phyloP scores from a whole-genome alignment of 2,888 invertebrate genomes.

The Hirtodrosophila duncani region DNA sequence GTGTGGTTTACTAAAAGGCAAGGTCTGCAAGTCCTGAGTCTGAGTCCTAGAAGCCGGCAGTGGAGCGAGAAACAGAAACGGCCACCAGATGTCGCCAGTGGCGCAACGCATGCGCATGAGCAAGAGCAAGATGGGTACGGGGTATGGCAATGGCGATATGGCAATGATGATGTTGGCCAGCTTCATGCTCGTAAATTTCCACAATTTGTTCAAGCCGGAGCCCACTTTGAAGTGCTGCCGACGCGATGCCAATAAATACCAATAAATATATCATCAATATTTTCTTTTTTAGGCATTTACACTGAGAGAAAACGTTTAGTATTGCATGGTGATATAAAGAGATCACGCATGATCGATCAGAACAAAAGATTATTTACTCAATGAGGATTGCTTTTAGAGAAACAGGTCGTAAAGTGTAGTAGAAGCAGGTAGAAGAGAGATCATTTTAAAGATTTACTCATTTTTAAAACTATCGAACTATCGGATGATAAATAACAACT shows the following conservation, averaged over 20 bases:
- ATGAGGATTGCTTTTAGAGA: too few species aligned
- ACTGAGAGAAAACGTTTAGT: conserved; percentile 11
- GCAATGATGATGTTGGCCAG: conserved; percentile 4
- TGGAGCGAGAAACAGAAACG: conserved; percentile 12
- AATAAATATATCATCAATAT: conserved; percentile 62
- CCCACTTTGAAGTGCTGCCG: conserved; percentile 51
- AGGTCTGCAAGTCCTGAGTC: conserved; percentile 22
- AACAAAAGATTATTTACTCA: too few species aligned
- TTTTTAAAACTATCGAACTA: too few species aligned
- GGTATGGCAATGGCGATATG: too few species aligned
- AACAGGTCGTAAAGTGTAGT: too few species aligned
- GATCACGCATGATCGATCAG: too few species aligned
- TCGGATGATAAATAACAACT: too few species aligned
- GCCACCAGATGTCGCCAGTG: conserved; percentile 58
- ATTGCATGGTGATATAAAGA: background rate
- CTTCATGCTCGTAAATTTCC: conserved; percentile 46
- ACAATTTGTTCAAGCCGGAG: conserved; percentile 50
- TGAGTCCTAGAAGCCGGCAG: conserved; percentile 20
- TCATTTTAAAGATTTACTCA: too few species aligned
- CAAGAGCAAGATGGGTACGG: conserved; percentile 5
- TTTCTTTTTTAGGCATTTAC: conserved; percentile 18
- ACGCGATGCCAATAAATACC: conserved; percentile 53
- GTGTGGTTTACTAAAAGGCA: conserved; percentile 19
- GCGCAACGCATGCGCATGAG: conserved; percentile 42
- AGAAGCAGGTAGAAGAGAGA: too few species aligned